Evolutionary conservation across 2,888 invertebrate genomes (phyloP), one percentile per base, ranked within the genome.

Genomic region (Drosophila heteroneura): DNA sequence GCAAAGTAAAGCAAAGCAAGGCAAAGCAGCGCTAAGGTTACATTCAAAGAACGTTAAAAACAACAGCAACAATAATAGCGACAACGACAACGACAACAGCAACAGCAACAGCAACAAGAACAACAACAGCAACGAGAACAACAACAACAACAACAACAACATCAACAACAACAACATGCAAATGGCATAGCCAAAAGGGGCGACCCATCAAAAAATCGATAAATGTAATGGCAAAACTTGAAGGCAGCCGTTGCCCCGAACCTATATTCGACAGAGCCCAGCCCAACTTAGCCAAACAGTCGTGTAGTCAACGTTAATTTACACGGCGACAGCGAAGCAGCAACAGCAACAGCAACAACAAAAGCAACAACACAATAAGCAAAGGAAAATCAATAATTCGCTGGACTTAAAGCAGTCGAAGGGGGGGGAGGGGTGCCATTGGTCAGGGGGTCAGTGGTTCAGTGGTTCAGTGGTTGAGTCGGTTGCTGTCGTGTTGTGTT

Each of bases 211-310:
- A 9, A 83, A 81, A 85, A 85, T 85, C 85, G 70, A 85, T 85
- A 85, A 82, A 79, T 79, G 88, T 87, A 85, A 87, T 85, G 85
- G 83, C 83, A 76, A 65, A 79, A 79, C 80, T 79, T 80, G 76
- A 79, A 79, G 80, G 80, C 80, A 80, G 60, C 52, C 70, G 56
- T 65, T 66, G 57, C 65, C 57, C 75, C 63, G 2, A 47, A 47
- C 47, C 47, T 26, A 26, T 16, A 47, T 47, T 26, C 47, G 47
- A 47, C 47, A 26, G 26, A 26, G 26, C n/a, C 54, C 60, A 5
- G 32, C 12, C 59, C 51, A 26, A 26, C 16, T 56, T 33, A 22
- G 44, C 44, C 44, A 39, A 22, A 44, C 60, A 79, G 71, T 71
- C 79, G 70, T 76, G 63, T 72, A 79, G 80, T 76, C 71, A 79